Evolutionary conservation across 35 echinoderm and acorn worm genomes (phyloP).

Genomic region (Apostichopus japonicus): DNA sequence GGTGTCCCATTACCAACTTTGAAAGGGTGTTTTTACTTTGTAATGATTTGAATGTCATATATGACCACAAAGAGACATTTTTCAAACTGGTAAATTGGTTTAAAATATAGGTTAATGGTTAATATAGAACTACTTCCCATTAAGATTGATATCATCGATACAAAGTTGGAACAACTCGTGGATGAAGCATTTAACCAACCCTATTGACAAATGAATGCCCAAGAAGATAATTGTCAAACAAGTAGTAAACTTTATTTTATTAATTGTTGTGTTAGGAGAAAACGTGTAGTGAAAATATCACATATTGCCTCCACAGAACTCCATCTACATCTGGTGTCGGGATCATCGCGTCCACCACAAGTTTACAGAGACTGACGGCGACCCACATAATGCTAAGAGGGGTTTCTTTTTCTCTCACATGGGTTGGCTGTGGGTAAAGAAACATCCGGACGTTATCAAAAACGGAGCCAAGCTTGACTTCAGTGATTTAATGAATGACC

Average conservation of each 20-base stretch:
- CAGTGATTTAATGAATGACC: constrained; percentile 70
- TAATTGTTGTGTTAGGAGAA: neutral
- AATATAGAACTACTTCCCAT: neutral
- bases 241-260: neutral
- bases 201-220: no score
- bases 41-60: no score
- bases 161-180: no score
- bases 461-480: constrained; percentile 63
- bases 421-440: constrained; percentile 79
- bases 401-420: constrained; percentile 92
- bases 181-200: no score
- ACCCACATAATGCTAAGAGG: constrained; percentile 88
- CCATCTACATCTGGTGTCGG: constrained; percentile 79
- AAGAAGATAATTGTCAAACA: neutral
- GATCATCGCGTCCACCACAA: constrained; percentile 91
- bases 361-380: constrained; percentile 86
- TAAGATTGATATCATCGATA: no score
- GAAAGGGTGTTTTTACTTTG: no score
- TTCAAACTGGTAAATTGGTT: no score
- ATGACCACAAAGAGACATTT: no score
- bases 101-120: no score
- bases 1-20: no score
- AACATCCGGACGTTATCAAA: constrained; percentile 81
- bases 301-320: constrained; percentile 56
- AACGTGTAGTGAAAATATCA: neutral